phyloP scores from a whole-genome alignment of 2,888 invertebrate genomes.

The Amiota minor region DNA sequence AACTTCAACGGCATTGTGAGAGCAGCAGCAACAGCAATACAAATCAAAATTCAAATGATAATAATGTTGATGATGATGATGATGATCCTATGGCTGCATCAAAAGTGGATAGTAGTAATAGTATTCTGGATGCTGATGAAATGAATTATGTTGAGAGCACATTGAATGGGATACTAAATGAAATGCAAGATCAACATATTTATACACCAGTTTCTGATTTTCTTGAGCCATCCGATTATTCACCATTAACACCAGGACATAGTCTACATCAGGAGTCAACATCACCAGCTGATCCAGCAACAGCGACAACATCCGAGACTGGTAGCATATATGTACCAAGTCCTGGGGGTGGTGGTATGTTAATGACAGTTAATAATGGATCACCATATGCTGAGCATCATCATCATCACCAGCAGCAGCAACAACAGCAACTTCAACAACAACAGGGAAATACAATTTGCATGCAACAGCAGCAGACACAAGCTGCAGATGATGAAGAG shows the following conservation, averaged over 20 bases:
- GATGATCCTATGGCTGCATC: background rate
- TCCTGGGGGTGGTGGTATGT: slow-evolving; percentile 12
- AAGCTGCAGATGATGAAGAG: background rate
- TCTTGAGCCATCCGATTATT: slow-evolving; percentile 64
- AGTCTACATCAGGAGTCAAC: slow-evolving; percentile 21
- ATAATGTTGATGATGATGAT: background rate
- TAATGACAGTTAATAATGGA: slow-evolving; percentile 19
- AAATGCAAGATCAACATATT: slow-evolving; percentile 69
- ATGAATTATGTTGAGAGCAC: slow-evolving; percentile 68
- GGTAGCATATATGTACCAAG: slow-evolving; percentile 20
- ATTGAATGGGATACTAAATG: slow-evolving; percentile 65
- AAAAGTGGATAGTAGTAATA: background rate
- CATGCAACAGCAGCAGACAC: background rate
- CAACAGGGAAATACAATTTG: background rate
- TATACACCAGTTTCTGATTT: slow-evolving; percentile 66
- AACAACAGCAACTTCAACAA: background rate
- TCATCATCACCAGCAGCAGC: slow-evolving; percentile 35
- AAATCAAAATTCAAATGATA: background rate
- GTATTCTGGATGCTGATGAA: slow-evolving; percentile 43
- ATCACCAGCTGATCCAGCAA: slow-evolving; percentile 43
- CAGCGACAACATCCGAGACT: slow-evolving; percentile 40
- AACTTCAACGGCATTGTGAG: slow-evolving; percentile 62
- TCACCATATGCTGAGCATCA: slow-evolving; percentile 30
- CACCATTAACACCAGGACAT: slow-evolving; percentile 47
- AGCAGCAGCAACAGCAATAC: slow-evolving; percentile 23